A percentile compares a stretch with the other conserved stretches of the same genome.
phyloP scores from a whole-genome alignment of 2,888 invertebrate species.

The Coenonympha glycerion region DNA sequence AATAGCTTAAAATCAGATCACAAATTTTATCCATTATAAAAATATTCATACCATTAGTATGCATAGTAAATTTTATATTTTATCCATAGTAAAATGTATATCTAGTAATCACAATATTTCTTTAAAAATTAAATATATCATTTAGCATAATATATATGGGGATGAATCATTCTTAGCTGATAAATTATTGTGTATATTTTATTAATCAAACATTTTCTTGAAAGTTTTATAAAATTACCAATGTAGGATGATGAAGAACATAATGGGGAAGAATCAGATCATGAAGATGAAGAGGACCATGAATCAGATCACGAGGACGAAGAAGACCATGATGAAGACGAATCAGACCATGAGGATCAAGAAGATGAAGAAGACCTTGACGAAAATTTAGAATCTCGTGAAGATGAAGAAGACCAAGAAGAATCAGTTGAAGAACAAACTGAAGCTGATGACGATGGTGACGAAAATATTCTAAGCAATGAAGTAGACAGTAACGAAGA shows the following conservation, averaged over 20 bases:
- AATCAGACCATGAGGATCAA: neutral
- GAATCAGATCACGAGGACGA: slow-evolving; percentile 14
- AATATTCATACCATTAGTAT: too few relatives aligned
- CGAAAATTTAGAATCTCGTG: slow-evolving; percentile 36
- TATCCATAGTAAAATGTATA: too few relatives aligned
- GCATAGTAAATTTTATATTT: too few relatives aligned
- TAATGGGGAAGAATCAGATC: slow-evolving; percentile 44
- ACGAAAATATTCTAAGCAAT: slow-evolving; percentile 36
- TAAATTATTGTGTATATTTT: too few relatives aligned
- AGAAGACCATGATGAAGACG: neutral
- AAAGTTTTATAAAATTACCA: neutral
- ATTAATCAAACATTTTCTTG: neutral
- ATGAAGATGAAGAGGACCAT: slow-evolving; percentile 35
- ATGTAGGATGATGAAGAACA: slow-evolving; percentile 33
- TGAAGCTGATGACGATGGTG: slow-evolving; percentile 37
- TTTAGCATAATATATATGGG: too few relatives aligned
- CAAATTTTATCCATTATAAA: too few relatives aligned
- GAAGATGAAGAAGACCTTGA: slow-evolving; percentile 34
- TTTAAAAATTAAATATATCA: too few relatives aligned
- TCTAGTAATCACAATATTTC: too few relatives aligned
- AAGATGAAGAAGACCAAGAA: slow-evolving; percentile 37
- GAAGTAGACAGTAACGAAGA: slow-evolving; percentile 33
- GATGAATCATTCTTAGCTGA: too few relatives aligned
- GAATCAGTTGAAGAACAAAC: slow-evolving; percentile 37
- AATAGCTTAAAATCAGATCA: too few relatives aligned